A percentile compares a stretch with the other conserved stretches of the same genome.
These are phyloP conservation scores for Tetropium fuscum DNA, from an alignment of 2,888 invertebrate species.

Conservation along the genomic window DNA sequence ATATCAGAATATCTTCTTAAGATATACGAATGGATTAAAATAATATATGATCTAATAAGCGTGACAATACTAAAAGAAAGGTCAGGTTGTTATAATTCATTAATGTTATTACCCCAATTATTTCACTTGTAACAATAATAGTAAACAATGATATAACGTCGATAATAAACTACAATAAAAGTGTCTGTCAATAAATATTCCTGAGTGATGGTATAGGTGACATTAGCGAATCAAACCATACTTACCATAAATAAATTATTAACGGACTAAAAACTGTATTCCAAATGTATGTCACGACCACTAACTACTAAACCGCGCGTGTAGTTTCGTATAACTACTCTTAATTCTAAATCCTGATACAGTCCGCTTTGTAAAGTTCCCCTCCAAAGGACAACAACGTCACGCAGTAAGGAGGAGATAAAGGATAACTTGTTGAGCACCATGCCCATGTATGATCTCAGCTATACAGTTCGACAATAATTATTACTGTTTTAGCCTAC, in stretches of 20 bases:
- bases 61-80: too few relatives aligned
- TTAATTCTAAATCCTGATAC: slow-evolving; percentile 20
- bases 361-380: slow-evolving; percentile 18
- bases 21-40: too few relatives aligned
- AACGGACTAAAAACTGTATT: slow-evolving; percentile 15
- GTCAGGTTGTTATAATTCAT: too few relatives aligned
- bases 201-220: too few relatives aligned
- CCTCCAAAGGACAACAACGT: slow-evolving; percentile 27
- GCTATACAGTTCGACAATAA: background rate
- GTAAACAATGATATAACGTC: too few relatives aligned
- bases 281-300: slow-evolving; percentile 27
- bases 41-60: too few relatives aligned
- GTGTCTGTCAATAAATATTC: too few relatives aligned
- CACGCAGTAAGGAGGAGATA: slow-evolving; percentile 20
- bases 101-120: too few relatives aligned
- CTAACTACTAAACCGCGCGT: slow-evolving; percentile 21
- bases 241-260: slow-evolving; percentile 22
- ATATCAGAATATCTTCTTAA: too few relatives aligned
- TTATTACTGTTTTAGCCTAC: slow-evolving; percentile 18
- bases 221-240: background rate
- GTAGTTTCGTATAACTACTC: slow-evolving; percentile 23
- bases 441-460: slow-evolving; percentile 34
- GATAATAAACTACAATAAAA: too few relatives aligned
- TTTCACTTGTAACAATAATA: too few relatives aligned
- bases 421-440: slow-evolving; percentile 38